A percentile compares a stretch with the other conserved stretches of the same genome.
These are phyloP conservation scores for Otolemur garnettii DNA, from an alignment of 2,113 vertebrate genomes.

Conservation along the genomic window DNA sequence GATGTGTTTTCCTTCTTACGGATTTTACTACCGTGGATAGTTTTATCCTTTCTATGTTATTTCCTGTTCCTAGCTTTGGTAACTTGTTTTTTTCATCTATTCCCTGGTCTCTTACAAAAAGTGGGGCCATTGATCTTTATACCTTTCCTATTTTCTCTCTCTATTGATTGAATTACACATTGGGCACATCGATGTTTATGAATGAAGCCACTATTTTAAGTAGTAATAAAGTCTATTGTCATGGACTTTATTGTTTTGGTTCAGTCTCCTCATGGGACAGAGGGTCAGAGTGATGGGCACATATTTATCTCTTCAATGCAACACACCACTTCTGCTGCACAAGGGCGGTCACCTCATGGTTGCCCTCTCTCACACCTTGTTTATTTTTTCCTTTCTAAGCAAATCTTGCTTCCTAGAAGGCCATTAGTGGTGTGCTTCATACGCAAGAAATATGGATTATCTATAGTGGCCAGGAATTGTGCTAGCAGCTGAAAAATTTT, in stretches of 20 bases:
- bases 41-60: not conserved
- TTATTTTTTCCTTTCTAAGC: not conserved
- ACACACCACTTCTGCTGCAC: not conserved
- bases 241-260: constrained; percentile 18
- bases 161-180: constrained; percentile 7
- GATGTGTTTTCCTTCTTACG: not conserved
- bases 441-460: not conserved
- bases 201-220: not conserved
- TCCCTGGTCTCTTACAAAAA: not conserved
- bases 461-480: not conserved
- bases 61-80: not conserved
- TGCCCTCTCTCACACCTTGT: not conserved
- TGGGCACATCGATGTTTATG: not conserved
- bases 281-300: not conserved
- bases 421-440: not conserved
- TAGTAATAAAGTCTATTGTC: not conserved
- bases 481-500: not conserved
- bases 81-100: not conserved
- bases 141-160: not conserved
- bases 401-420: not conserved
- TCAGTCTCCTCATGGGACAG: not conserved
- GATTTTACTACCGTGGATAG: not conserved
- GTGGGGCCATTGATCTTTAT: not conserved
- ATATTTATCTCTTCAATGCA: not conserved
- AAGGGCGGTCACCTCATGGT: not conserved